Evolutionary conservation across 2,888 invertebrate species (phyloP).

Genomic region (Neoascia interrupta): DNA sequence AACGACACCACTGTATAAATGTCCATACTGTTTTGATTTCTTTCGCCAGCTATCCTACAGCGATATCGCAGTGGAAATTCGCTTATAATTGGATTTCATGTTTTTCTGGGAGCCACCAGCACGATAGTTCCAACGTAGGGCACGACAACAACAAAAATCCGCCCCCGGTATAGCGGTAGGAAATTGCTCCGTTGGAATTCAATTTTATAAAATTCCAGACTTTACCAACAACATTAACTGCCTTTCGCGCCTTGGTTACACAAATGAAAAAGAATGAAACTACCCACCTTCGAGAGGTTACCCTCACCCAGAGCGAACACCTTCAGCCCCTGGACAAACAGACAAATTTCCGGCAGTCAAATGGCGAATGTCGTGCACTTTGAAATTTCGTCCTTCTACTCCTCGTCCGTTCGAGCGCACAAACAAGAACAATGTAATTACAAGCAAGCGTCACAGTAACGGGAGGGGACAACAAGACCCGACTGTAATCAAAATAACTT

Average conservation of each 20-base stretch:
- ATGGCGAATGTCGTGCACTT: conserved; percentile 42
- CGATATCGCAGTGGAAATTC: conserved; percentile 59
- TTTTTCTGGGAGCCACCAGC: conserved; percentile 34
- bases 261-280: conserved; percentile 1
- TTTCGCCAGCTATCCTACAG: conserved; percentile 32
- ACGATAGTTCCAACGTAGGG: neutral
- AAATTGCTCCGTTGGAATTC: conserved; percentile 67
- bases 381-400: conserved; percentile 21
- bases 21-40: conserved; percentile 1
- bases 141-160: conserved; percentile 4
- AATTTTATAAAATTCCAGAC: conserved; percentile 66
- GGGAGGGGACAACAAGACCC: neutral
- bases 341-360: conserved; percentile 30
- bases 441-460: conserved; percentile 36
- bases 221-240: conserved; percentile 45
- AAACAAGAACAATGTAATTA: conserved; percentile 68
- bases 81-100: conserved; percentile 69
- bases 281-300: neutral
- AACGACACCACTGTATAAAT: no score
- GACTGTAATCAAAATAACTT: conserved; percentile 61
- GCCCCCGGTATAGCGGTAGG: conserved; percentile 22
- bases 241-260: conserved; percentile 46
- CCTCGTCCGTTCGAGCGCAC: conserved; percentile 26
- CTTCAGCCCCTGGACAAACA: conserved; percentile 27
- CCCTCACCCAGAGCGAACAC: neutral